A percentile compares a stretch with the other conserved stretches of the same genome.
phyloP scores from a whole-genome alignment of 2,888 invertebrate genomes.

The Mythimna lalbum region DNA sequence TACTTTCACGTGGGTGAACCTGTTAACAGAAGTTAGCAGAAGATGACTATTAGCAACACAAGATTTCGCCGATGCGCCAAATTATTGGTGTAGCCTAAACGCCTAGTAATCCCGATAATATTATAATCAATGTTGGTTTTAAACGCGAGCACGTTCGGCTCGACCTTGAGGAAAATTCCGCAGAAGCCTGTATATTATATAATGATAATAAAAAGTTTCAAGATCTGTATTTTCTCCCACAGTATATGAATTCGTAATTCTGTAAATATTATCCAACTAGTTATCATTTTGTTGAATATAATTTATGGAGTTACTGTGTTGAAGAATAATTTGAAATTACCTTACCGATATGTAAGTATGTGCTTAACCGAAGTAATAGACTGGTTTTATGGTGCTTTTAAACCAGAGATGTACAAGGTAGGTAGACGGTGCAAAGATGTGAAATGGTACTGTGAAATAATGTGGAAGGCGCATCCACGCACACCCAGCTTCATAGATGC shows the following conservation, averaged over 20 bases:
- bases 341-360: background rate
- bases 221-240: constrained; percentile 22
- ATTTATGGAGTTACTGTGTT: background rate
- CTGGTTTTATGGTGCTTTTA: no score
- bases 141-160: background rate
- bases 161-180: constrained; percentile 10
- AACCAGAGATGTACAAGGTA: no score
- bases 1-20: background rate
- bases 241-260: constrained; percentile 10
- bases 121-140: constrained; percentile 13
- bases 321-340: background rate
- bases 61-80: no score
- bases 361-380: no score
- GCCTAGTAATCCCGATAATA: background rate
- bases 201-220: constrained; percentile 30
- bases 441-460: no score
- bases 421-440: no score
- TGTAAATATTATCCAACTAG: background rate
- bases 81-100: background rate
- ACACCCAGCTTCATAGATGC: no score
- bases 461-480: no score
- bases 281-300: constrained; percentile 5
- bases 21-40: no score
- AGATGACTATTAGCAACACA: no score
- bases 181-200: background rate